Percentiles rank a stretch among this genome's conserved stretches.
Conservation (phyloP, 2,113 vertebrate species). For the Raja brachyura region DNA sequence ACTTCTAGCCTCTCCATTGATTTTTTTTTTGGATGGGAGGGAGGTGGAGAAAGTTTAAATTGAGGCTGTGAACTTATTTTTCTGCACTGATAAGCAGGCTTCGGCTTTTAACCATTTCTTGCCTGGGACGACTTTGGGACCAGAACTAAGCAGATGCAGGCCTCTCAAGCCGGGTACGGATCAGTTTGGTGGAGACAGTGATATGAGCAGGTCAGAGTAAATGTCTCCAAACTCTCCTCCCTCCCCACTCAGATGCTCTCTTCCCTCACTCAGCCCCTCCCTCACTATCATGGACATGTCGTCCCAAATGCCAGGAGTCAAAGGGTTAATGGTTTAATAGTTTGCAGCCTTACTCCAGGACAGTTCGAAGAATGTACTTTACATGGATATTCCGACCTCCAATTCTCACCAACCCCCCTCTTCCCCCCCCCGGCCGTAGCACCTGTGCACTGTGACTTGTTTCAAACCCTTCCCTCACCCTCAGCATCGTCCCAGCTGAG, state of each 20-base stretch:
- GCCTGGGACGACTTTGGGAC: neutral
- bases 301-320: neutral
- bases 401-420: no score
- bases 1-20: conserved; percentile 22
- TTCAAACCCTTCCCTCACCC: neutral
- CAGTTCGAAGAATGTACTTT: neutral
- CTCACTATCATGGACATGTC: neutral
- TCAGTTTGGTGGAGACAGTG: neutral
- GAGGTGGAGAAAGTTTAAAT: conserved; percentile 29
- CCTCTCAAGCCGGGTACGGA: neutral
- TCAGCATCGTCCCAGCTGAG: neutral
- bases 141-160: neutral
- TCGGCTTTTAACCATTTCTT: conserved; percentile 7
- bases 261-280: neutral
- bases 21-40: neutral
- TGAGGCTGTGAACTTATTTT: conserved; percentile 23
- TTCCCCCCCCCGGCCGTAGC: neutral
- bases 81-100: conserved; percentile 8
- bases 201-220: neutral
- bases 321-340: neutral
- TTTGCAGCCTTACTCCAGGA: neutral
- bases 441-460: neutral
- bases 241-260: no score
- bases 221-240: no score
- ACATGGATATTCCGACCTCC: neutral